A percentile compares a stretch with the other conserved stretches of the same genome.
phyloP scores from a whole-genome alignment of 2,113 vertebrate species.

The Callorhinus ursinus region DNA sequence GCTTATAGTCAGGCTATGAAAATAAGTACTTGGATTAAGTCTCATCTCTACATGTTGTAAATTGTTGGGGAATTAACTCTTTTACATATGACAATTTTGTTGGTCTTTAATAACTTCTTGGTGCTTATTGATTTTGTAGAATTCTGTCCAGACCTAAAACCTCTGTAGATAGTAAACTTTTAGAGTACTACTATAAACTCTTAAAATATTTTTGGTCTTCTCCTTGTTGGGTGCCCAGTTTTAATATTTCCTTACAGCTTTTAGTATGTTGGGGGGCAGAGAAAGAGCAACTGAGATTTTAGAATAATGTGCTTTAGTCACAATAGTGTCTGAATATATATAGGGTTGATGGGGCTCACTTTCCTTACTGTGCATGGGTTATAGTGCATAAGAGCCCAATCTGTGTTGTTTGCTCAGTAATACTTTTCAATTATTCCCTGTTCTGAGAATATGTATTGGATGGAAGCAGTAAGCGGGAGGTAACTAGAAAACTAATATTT shows the following conservation, averaged over 20 bases:
- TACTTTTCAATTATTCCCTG: background rate
- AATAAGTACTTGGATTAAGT: constrained; percentile 16
- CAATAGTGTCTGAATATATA: background rate
- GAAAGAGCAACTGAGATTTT: background rate
- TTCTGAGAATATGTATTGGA: background rate
- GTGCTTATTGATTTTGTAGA: background rate
- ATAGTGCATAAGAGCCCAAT: background rate
- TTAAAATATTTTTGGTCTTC: background rate
- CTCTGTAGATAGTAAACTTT: background rate
- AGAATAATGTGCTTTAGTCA: background rate
- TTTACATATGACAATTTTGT: background rate
- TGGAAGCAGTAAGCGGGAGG: background rate
- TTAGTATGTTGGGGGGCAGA: background rate
- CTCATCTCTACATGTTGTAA: background rate
- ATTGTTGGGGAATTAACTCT: background rate
- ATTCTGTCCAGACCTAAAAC: background rate
- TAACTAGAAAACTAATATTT: background rate
- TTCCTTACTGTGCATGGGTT: background rate
- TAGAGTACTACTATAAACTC: background rate
- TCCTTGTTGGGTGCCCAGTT: background rate
- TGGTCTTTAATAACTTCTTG: background rate
- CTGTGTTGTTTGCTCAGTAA: background rate
- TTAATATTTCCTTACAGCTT: background rate
- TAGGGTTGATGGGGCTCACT: background rate
- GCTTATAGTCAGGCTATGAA: background rate